These are phyloP conservation scores for Ptilorrhoa leucosticta DNA, from an alignment of 2,113 vertebrate genomes.

Conservation along the genomic window DNA sequence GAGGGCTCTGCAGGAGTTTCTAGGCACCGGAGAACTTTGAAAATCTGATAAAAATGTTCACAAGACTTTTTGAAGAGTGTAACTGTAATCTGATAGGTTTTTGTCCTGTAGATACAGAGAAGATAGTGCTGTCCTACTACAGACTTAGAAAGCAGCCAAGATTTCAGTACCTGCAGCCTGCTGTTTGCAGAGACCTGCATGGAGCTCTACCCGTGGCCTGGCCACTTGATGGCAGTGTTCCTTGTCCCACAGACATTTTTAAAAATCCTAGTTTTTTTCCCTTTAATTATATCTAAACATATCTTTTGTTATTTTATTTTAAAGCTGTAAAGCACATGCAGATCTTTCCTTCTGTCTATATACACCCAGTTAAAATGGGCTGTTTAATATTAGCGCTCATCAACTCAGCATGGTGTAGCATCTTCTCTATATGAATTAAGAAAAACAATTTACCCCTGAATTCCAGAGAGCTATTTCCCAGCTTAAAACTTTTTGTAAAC, in stretches of 20 bases:
- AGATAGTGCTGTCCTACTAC: background rate
- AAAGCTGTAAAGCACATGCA: background rate
- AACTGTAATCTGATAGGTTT: background rate
- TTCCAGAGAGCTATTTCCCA: background rate
- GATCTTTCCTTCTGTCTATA: background rate
- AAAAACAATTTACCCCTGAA: background rate
- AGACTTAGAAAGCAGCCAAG: background rate
- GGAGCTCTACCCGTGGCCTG: background rate
- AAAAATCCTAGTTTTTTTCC: background rate
- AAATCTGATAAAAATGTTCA: background rate
- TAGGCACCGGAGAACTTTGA: background rate
- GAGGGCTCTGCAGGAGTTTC: background rate
- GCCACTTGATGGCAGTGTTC: conserved; percentile 28
- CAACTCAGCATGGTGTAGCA: background rate
- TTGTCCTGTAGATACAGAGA: background rate
- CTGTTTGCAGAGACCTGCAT: background rate
- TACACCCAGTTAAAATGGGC: background rate
- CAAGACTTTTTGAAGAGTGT: background rate
- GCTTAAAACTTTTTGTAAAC: conserved; percentile 5
- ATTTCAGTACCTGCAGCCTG: background rate
- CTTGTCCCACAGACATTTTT: background rate
- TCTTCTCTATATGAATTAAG: background rate
- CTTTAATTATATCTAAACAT: background rate
- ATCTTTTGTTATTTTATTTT: background rate
- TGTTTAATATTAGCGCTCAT: background rate